Evolutionary conservation across 2,888 invertebrate genomes (phyloP), one percentile per base, ranked within the genome.

Genomic region (Mythimna lalbum): DNA sequence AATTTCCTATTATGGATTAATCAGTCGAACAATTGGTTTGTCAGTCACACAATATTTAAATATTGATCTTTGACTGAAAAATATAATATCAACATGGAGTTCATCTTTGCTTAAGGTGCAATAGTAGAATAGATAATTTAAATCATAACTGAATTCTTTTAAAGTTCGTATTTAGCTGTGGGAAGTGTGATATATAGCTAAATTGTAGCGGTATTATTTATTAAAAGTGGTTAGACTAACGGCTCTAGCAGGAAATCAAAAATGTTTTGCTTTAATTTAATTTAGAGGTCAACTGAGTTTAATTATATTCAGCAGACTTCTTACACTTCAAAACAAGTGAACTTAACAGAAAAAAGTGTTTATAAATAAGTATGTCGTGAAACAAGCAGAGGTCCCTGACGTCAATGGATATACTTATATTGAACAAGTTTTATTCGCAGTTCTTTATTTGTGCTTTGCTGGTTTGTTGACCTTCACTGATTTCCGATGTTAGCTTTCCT

Each of bases 401-500:
- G 72, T 77, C 78, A 83, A 53, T 75, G 68, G 56, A 61, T 70
- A 76, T 59, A 61, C 39, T 67, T 69, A 68, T 62, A 69, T 62
- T 57, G 73, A 78, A 80, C 74, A 63, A 72, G 76, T 82, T 81
- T 80, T 76, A 79, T 73, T 79, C 73, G 71, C 73, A 47, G 62
- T 68, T 76, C 67, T 73, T 78, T 78, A 80, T 76, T 82, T 83
- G 75, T 81, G 66, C 76, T 84, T 72, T 84, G 80, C 69, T 84
- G 60, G 82, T 86, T 84, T 81, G 74, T 83, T 84, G 86, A 86
- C 88, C 87, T 89, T 89, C 88, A 68, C 33, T 79, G 73, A 85
- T 88, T 87, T 88, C 83, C 86, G 82, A 89, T 86, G 79, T 86
- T 84, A 88, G 81, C 87, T 88, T 88, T 89, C 86, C 88, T 88